Evolutionary conservation across 35 echinoderm and acorn worm genomes (phyloP).

Genomic region (Acanthaster planci): DNA sequence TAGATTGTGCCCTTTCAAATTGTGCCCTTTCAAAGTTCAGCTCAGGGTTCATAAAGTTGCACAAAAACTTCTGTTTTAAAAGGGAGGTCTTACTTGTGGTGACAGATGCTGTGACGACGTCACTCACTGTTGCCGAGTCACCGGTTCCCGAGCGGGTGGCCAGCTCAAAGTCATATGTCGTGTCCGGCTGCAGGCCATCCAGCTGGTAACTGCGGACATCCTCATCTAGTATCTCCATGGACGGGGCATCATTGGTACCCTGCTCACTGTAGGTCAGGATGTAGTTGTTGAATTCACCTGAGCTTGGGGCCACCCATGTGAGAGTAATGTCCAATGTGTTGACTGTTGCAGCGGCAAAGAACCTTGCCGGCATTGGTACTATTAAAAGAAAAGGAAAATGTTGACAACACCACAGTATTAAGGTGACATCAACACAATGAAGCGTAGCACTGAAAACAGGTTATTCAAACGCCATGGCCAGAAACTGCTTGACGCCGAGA

Average conservation of each 20-base stretch:
- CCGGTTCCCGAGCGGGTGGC: constrained; percentile 24
- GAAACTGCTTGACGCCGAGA: too few species aligned
- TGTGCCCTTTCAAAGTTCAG: too few species aligned
- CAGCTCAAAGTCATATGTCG: constrained; percentile 29
- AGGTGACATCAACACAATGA: background rate
- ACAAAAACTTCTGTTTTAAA: too few species aligned
- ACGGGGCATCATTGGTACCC: background rate
- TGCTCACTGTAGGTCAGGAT: constrained; percentile 28
- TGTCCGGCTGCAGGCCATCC: constrained; percentile 23
- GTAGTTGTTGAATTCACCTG: constrained; percentile 16
- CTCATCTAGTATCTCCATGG: background rate
- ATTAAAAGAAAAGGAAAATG: background rate
- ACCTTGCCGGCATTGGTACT: constrained; percentile 45
- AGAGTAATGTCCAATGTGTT: constrained; percentile 15
- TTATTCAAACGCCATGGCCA: too few species aligned
- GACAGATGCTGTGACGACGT: background rate
- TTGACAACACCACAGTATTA: background rate
- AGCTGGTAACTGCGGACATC: background rate
- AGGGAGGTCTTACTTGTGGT: constrained; percentile 3
- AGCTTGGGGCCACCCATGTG: constrained; percentile 24
- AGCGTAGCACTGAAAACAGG: too few species aligned
- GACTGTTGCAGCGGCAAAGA: background rate
- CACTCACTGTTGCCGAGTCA: constrained; percentile 7
- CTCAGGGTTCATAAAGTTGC: too few species aligned
- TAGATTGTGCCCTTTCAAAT: too few species aligned